Evolutionary conservation across 2,888 invertebrate species (phyloP).

Genomic region (Papilio protenor): DNA sequence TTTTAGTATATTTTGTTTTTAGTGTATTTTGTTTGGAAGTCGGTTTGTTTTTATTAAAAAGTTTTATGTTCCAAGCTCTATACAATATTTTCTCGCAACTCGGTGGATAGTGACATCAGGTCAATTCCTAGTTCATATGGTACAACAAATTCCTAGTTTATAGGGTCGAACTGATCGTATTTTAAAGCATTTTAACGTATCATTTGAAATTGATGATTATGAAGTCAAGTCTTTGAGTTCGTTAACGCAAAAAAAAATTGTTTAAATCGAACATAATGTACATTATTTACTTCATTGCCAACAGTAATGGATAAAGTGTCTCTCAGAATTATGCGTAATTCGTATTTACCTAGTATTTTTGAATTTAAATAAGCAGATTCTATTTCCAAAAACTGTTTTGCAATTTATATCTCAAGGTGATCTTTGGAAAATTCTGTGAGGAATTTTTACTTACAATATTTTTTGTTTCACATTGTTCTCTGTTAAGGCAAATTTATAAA

Average conservation of each 20-base stretch:
- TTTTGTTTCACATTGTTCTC: too few relatives aligned
- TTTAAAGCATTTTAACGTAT: neutral
- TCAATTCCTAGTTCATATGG: too few relatives aligned
- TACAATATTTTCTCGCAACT: too few relatives aligned
- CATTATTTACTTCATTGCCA: neutral
- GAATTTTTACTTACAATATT: too few relatives aligned
- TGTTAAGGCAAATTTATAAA: too few relatives aligned
- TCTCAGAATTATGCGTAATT: neutral
- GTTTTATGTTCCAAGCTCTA: too few relatives aligned
- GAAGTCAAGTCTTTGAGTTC: neutral
- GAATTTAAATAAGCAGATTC: neutral
- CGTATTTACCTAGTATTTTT: neutral
- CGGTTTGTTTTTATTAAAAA: too few relatives aligned
- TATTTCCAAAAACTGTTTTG: neutral
- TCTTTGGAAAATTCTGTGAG: neutral
- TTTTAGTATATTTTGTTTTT: too few relatives aligned
- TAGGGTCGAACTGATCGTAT: too few relatives aligned
- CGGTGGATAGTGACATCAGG: too few relatives aligned
- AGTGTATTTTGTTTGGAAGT: too few relatives aligned
- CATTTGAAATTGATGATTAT: neutral
- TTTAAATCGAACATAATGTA: neutral
- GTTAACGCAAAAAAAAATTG: neutral
- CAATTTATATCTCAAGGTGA: neutral
- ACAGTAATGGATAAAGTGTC: neutral
- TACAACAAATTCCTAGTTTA: too few relatives aligned